Evolutionary conservation across 1,140 invertebrate genomes (phyloP), one percentile per base, ranked within the genome.

Genomic region (Zeugodacus cucurbitae): DNA sequence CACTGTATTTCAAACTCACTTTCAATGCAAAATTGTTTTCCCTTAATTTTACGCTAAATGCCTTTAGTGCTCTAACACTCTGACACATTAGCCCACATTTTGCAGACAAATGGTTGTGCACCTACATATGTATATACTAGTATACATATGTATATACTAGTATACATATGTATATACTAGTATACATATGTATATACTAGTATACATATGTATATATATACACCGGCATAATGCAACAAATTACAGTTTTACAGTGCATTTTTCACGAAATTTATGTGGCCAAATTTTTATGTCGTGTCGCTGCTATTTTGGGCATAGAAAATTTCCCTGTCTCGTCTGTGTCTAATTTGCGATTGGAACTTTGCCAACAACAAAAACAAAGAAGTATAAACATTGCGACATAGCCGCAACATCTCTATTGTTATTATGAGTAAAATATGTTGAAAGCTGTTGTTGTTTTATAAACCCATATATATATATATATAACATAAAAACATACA

Each of bases 241-340:
- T 70, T 70, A 37, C 5, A 22, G 29, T 70, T 14, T 20, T 22
- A n/a, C n/a, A n/a, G 32, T 5, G 20, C 67, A 34, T 10, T 26
- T 67, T 67, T 32, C 8, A 32, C 54, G 11, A 67, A 37, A 70
- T 74, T 37, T 74, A 34, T 74, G 67, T 74, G 67, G 67, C 29
- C 34, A 22, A 74, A 74, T 70, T 70, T 67, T 20, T 70, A 70
- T 70, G 67, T 32, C 26, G 26, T 34, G 62, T 34, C 20, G 67
- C 34, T 37, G 32, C 0, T 74, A 67, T 54, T 37, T 74, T 74
- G 32, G 20, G 67, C 67, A 74, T 37, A 37, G 6, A 74, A 74
- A 37, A 74, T 41, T 74, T 74, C 34, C 67, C 34, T 74, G 67
- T 74, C 67, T 74, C 67, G 67, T 74, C 67, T 74, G 6, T 74